A percentile compares a stretch with the other conserved stretches of the same genome.
Evolutionary conservation across 2,113 vertebrate species (phyloP).

Genomic region (Peromyscus californicus): DNA sequence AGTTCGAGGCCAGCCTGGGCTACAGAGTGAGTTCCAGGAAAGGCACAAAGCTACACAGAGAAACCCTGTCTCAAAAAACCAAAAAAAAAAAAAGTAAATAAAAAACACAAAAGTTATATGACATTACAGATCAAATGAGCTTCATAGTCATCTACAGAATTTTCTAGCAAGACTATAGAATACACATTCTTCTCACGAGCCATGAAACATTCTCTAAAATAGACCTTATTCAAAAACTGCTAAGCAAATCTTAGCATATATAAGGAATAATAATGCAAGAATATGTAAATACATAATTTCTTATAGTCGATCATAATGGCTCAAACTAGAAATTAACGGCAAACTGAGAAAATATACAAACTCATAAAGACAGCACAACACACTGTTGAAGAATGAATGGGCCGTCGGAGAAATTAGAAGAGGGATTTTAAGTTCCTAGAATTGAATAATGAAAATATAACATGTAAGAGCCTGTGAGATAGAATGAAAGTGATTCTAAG

Average conservation of each 20-base stretch:
- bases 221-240: background rate
- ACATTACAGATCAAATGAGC: background rate
- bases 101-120: background rate
- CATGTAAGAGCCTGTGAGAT: background rate
- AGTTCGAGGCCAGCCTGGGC: too few relatives aligned
- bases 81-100: slow-evolving; percentile 7
- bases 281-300: background rate
- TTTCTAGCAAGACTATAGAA: background rate
- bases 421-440: background rate
- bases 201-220: background rate
- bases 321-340: background rate
- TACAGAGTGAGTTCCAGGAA: too few relatives aligned
- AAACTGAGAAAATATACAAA: background rate
- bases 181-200: background rate
- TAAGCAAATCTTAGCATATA: background rate
- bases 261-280: background rate
- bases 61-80: too few relatives aligned
- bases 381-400: background rate
- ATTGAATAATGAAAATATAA: background rate
- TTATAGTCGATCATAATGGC: background rate
- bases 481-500: background rate
- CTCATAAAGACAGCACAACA: background rate
- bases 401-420: background rate
- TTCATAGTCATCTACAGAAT: background rate
- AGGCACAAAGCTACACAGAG: too few relatives aligned